Conservation (phyloP, 2,888 invertebrate species). For the Eupeodes latifasciatus region DNA sequence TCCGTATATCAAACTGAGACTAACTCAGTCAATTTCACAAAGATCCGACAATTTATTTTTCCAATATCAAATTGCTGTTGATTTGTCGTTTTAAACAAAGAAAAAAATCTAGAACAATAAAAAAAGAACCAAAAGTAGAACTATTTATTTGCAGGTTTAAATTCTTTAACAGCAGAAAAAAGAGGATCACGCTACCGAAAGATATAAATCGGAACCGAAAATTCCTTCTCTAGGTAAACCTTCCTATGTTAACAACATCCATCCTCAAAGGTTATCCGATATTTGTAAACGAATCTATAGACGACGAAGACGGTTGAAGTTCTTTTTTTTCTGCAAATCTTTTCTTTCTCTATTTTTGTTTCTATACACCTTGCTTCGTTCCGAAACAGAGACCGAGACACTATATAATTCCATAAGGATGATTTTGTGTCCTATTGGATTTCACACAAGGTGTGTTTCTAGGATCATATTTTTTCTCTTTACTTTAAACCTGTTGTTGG, state of each 20-base stretch:
- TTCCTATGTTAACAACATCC: not conserved
- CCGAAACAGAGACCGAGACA: not conserved
- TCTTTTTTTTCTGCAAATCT: slow-evolving; percentile 38
- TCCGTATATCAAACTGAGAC: not conserved
- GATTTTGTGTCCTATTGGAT: slow-evolving; percentile 69
- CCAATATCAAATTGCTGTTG: slow-evolving; percentile 68
- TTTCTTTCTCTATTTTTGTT: slow-evolving; percentile 3
- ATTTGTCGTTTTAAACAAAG: slow-evolving; percentile 53
- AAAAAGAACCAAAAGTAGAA: not conserved
- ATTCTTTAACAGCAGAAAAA: slow-evolving; percentile 6
- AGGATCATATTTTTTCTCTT: slow-evolving; percentile 56
- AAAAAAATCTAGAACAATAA: slow-evolving; percentile 7
- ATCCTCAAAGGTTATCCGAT: slow-evolving; percentile 65
- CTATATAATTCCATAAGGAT: slow-evolving; percentile 22
- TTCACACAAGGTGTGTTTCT: slow-evolving; percentile 66
- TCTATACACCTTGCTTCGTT: not conserved
- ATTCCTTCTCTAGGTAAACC: slow-evolving; percentile 23
- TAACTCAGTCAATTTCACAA: not conserved
- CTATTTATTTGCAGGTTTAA: slow-evolving; percentile 35
- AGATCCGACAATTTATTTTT: slow-evolving; percentile 55
- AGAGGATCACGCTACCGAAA: slow-evolving; percentile 30
- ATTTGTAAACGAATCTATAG: slow-evolving; percentile 55
- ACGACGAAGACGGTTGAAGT: slow-evolving; percentile 2
- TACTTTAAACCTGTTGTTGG: slow-evolving; percentile 50
- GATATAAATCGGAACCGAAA: slow-evolving; percentile 32